Evolutionary conservation across 1,140 invertebrate genomes (phyloP).

Genomic region (Leptopilina clavipes): DNA sequence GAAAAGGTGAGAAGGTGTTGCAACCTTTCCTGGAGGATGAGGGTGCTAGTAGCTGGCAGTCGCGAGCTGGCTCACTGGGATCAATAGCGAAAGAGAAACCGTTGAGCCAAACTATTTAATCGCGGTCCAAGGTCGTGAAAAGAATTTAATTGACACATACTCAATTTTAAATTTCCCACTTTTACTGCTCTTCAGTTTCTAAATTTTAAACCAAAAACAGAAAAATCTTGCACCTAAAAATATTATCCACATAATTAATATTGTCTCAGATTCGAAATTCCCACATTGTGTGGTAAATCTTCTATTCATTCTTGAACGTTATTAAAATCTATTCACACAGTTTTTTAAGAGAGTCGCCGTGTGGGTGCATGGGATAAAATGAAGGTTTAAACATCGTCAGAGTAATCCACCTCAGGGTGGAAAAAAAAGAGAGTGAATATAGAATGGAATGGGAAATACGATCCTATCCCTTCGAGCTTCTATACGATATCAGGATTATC

Average conservation of each 20-base stretch:
- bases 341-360: neutral
- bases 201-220: neutral
- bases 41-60: slow-evolving; percentile 14
- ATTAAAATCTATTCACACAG: slow-evolving; percentile 11
- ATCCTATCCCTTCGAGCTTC: slow-evolving; percentile 20
- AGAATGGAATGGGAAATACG: slow-evolving; percentile 12
- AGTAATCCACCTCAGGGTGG: slow-evolving; percentile 10
- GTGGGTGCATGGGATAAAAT: slow-evolving; percentile 17
- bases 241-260: no score
- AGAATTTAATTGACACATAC: neutral
- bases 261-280: no score
- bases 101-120: slow-evolving; percentile 29
- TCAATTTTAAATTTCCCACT: neutral
- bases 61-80: slow-evolving; percentile 24
- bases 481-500: slow-evolving; percentile 30
- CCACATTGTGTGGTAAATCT: no score
- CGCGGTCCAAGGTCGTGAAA: neutral
- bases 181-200: no score
- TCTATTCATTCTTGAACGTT: neutral
- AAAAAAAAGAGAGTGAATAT: neutral
- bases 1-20: slow-evolving; percentile 1
- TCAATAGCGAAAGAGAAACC: slow-evolving; percentile 34
- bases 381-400: slow-evolving; percentile 27
- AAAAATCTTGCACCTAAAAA: no score
- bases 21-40: slow-evolving; percentile 29